These are phyloP conservation scores for Periophthalmus modestus DNA, from an alignment of 2,113 vertebrate genomes.

Conservation along the genomic window DNA sequence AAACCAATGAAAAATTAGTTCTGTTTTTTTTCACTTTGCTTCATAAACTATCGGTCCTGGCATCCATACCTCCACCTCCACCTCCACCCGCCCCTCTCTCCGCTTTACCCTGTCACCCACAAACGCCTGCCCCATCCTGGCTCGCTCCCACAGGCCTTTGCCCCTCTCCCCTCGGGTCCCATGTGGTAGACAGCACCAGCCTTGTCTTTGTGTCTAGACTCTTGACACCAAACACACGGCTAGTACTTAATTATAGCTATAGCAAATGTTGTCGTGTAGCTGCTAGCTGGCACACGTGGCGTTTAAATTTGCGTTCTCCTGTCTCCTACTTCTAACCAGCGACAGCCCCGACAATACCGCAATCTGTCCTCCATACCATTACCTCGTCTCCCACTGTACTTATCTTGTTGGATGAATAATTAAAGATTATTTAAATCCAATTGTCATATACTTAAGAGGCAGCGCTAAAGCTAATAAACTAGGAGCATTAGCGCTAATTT, in stretches of 20 bases:
- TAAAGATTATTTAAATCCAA: conserved; percentile 64
- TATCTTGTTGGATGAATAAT: conserved; percentile 45
- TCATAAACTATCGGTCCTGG: background rate
- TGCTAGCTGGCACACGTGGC: background rate
- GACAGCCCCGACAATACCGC: conserved; percentile 53
- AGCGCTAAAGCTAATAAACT: conserved; percentile 47
- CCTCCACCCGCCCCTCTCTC: background rate
- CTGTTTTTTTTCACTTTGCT: too few relatives aligned
- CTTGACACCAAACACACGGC: conserved; percentile 61
- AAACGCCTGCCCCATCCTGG: conserved; percentile 31
- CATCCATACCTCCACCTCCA: background rate
- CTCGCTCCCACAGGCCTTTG: conserved; percentile 54
- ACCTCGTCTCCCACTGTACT: conserved; percentile 57
- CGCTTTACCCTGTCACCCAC: conserved; percentile 38
- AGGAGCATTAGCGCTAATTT: conserved; percentile 27
- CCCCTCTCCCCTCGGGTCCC: conserved; percentile 62
- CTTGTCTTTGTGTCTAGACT: conserved; percentile 69
- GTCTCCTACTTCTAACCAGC: conserved; percentile 25
- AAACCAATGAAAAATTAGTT: too few relatives aligned
- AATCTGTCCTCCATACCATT: conserved; percentile 66
- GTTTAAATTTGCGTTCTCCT: conserved; percentile 5
- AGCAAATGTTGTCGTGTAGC: conserved; percentile 55
- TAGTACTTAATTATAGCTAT: conserved; percentile 63
- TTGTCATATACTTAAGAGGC: conserved; percentile 38
- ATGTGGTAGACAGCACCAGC: conserved; percentile 55